Conservation (phyloP, 1,140 invertebrate genomes). For the Parasteatoda tepidariorum region DNA sequence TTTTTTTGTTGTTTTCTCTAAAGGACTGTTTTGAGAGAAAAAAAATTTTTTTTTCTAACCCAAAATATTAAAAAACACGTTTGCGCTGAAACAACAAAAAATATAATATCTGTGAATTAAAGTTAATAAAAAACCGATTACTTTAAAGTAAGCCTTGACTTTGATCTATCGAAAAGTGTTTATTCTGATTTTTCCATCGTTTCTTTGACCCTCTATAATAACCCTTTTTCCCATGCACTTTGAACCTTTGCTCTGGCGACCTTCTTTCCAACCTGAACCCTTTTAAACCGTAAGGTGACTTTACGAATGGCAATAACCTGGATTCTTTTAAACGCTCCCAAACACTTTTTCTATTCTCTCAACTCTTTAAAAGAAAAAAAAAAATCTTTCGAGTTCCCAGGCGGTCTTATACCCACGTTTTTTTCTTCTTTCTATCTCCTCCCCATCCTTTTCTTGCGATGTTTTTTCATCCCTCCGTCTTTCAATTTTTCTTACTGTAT, state of each 20-base stretch:
- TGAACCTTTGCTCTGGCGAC: slow-evolving; percentile 37
- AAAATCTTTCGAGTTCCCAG: slow-evolving; percentile 33
- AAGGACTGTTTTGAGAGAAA: too few species aligned
- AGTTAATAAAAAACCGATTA: too few species aligned
- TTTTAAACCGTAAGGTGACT: slow-evolving; percentile 52
- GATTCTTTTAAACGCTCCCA: neutral
- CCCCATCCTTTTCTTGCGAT: slow-evolving; percentile 20
- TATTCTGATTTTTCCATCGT: too few species aligned
- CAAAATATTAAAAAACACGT: too few species aligned
- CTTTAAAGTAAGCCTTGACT: too few species aligned
- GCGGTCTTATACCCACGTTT: slow-evolving; percentile 52
- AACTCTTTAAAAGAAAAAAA: neutral
- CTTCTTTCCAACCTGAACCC: slow-evolving; percentile 42
- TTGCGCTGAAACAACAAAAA: too few species aligned
- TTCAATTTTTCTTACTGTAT: slow-evolving; percentile 21
- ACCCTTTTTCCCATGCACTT: slow-evolving; percentile 31
- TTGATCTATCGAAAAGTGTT: too few species aligned
- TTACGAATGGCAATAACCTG: slow-evolving; percentile 20
- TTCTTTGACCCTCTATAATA: too few species aligned
- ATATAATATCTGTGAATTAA: too few species aligned
- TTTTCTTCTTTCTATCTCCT: neutral
- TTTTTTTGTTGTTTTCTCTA: too few species aligned
- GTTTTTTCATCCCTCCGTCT: slow-evolving; percentile 29
- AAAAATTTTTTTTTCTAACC: too few species aligned
- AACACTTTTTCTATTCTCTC: neutral